These are phyloP conservation scores for Erythrocercus mccallii DNA, from an alignment of 2,113 vertebrate genomes.

Conservation along the genomic window DNA sequence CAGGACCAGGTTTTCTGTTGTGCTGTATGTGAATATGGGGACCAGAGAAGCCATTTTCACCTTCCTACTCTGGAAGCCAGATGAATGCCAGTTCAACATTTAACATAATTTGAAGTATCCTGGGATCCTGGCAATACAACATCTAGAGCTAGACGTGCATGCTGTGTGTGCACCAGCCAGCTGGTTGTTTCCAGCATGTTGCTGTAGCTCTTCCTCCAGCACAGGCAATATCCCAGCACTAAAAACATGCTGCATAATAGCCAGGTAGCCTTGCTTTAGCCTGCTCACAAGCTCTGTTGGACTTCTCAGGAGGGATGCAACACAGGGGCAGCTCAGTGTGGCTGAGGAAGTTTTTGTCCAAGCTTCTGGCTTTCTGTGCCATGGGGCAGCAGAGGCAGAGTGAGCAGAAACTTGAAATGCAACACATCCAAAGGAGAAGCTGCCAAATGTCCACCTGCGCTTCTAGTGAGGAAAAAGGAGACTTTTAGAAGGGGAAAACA, in stretches of 20 bases:
- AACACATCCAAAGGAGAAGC: neutral
- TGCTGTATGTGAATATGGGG: neutral
- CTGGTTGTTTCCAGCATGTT: neutral
- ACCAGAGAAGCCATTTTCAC: neutral
- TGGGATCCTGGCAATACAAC: neutral
- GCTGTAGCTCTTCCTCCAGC: neutral
- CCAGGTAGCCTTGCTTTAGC: neutral
- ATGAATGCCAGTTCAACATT: neutral
- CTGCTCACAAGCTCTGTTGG: neutral
- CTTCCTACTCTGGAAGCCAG: neutral
- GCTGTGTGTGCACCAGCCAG: neutral
- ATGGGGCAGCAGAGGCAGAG: neutral
- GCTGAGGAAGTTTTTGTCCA: neutral
- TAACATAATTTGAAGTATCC: neutral
- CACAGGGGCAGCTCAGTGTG: rapidly evolving
- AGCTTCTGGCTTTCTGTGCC: neutral
- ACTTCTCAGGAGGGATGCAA: neutral
- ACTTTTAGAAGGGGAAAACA: neutral
- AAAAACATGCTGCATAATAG: neutral
- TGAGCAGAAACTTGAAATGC: neutral
- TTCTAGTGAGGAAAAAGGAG: neutral
- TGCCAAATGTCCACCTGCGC: neutral
- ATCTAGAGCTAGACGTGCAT: neutral
- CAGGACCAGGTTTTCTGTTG: neutral
- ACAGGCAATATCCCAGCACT: neutral